These are phyloP conservation scores for Pangasianodon hypophthalmus DNA, from an alignment of 2,113 vertebrate genomes.

Conservation along the genomic window DNA sequence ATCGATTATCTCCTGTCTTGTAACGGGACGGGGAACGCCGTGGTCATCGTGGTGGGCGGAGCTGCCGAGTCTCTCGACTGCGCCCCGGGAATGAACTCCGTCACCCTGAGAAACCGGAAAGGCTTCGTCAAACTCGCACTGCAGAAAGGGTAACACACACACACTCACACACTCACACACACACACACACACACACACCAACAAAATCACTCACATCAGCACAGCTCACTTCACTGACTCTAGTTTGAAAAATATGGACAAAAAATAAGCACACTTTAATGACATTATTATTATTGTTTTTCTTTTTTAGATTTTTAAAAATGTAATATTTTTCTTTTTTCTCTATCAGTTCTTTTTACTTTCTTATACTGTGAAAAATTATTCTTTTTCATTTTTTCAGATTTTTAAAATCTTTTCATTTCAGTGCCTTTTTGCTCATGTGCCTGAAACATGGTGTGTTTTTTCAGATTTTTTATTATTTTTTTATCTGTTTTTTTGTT, in stretches of 20 bases:
- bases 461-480: no score
- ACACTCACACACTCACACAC: background rate
- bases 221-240: background rate
- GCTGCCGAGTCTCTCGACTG: slow-evolving; percentile 93
- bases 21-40: slow-evolving; percentile 88
- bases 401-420: no score
- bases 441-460: no score
- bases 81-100: slow-evolving; percentile 81
- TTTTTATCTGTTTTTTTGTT: no score
- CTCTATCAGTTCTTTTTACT: no score
- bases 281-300: background rate
- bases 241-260: background rate
- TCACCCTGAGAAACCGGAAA: slow-evolving; percentile 87
- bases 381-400: background rate
- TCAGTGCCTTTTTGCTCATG: no score
- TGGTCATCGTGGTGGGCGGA: slow-evolving; percentile 91
- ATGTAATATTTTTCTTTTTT: background rate
- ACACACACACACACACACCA: background rate
- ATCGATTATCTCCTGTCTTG: slow-evolving; percentile 92
- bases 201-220: background rate
- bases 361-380: background rate
- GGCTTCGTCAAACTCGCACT: slow-evolving; percentile 92
- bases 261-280: no score
- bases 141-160: slow-evolving; percentile 82
- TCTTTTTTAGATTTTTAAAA: background rate